These are phyloP conservation scores for Pterostichus niger DNA, from an alignment of 2,888 invertebrate genomes.

Conservation along the genomic window DNA sequence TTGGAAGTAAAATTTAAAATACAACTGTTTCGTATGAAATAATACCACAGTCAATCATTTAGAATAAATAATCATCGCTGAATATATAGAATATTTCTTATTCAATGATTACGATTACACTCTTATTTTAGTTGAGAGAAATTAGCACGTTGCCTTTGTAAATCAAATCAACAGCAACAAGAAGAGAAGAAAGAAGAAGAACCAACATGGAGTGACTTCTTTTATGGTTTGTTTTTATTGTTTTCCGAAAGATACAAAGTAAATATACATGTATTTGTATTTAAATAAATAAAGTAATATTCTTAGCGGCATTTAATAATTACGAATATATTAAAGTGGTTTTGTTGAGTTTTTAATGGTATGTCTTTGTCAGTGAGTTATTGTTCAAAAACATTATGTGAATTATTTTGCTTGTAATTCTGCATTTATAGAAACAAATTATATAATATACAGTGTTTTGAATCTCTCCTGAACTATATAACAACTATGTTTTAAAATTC, in stretches of 20 bases:
- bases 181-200: conserved; percentile 33
- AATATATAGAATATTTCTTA: too few species aligned
- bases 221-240: conserved; percentile 64
- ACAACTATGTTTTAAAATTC: background rate
- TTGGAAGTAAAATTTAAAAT: too few species aligned
- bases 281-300: background rate
- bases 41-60: too few species aligned
- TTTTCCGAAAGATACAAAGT: conserved; percentile 42
- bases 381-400: background rate
- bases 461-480: background rate
- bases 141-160: background rate
- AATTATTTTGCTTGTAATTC: background rate
- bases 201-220: conserved; percentile 53
- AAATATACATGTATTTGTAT: conserved; percentile 40
- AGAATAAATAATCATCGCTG: too few species aligned
- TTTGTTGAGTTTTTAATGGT: conserved; percentile 16
- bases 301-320: background rate
- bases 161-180: too few species aligned
- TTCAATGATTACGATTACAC: too few species aligned
- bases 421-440: background rate
- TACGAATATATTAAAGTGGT: background rate
- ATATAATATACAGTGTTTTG: background rate
- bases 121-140: background rate
- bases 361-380: background rate
- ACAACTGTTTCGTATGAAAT: too few species aligned